Evolutionary conservation across 2,113 vertebrate genomes (phyloP).

Genomic region (Cyphomyrus discorhynchus): DNA sequence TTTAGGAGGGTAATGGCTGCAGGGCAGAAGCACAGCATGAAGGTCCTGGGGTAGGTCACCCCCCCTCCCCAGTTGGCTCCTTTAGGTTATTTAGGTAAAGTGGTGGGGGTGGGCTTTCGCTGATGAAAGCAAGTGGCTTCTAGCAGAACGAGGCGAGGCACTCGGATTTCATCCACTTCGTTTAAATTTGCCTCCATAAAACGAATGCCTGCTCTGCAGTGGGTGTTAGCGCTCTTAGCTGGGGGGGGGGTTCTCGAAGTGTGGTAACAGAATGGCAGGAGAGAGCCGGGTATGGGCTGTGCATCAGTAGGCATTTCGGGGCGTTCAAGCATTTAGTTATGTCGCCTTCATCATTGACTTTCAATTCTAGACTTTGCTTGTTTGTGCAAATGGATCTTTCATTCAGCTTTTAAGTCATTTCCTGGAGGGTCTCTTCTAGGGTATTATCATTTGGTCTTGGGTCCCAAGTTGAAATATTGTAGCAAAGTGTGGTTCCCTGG

Average conservation of each 20-base stretch:
- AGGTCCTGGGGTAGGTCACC: not conserved
- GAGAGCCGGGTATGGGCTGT: not conserved
- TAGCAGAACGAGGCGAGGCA: not conserved
- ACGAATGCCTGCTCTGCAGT: not conserved
- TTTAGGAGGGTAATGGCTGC: conserved; percentile 28
- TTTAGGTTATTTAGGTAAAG: not conserved
- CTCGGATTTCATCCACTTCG: not conserved
- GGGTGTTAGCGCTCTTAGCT: not conserved
- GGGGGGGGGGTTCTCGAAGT: not conserved
- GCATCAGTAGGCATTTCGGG: not conserved
- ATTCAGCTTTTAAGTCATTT: not conserved
- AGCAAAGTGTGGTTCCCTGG: not conserved
- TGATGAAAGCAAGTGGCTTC: not conserved
- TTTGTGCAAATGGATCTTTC: not conserved
- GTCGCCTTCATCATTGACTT: not conserved
- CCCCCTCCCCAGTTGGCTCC: not conserved
- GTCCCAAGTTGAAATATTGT: not conserved
- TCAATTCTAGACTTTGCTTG: not conserved
- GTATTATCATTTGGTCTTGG: not conserved
- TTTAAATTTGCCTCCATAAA: not conserved
- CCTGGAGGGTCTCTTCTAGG: not conserved
- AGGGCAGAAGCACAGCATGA: not conserved
- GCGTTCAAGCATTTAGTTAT: not conserved
- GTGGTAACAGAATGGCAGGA: not conserved
- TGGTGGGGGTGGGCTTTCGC: not conserved